Base-by-base conservation (phyloP, 2,113 vertebrate species). In the Columba janthina region DNA sequence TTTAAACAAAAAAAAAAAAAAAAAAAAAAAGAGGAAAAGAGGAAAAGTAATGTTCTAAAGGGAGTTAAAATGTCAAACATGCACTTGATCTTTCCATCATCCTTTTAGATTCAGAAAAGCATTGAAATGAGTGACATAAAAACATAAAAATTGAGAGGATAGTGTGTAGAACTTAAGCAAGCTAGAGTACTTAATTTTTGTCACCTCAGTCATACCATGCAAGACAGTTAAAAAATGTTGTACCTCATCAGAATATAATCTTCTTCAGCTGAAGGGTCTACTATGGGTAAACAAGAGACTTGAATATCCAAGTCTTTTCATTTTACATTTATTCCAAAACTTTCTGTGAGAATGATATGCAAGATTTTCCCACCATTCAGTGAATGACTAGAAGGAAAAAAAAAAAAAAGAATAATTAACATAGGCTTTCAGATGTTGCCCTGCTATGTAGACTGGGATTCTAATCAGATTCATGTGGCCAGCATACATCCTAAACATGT, bases 41-140 rank as follows among this genome's bases (percentile, higher is more conserved):
- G 40, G 29, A 44, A 28, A 29, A 67, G 70, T 58, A 50, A 61
- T 32, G 22, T 64, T 62, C 44, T 53, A 62, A 83, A 92, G 26
- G 22, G 32, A 88, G 38, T 53, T 93, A 86, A 86, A 90, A 93
- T 90, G 15, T 83, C 67, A 96, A 88, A 84, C 29, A 88, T 6
- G 15, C 3, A 83, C 25, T 58, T 92, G 53, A 75, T 87, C 44
- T 75, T 85, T 94, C 75, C 46, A 74, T 82, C 65, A 60, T 7
- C 5, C 16, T 79, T 94, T 92, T 81, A 60, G 29, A 87, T 81
- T 72, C 53, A 82, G 36, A 91, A 96, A 72, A 85, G 19, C 34
- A 75, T 44, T 87, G 31, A 89, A 81, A 85, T 81, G 18, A 93
- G 29, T 53, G 70, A 65, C 57, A 85, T 54, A 65, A 76, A 87